Evolutionary conservation across 2,113 vertebrate species (phyloP).

Genomic region (Toxostoma redivivum): DNA sequence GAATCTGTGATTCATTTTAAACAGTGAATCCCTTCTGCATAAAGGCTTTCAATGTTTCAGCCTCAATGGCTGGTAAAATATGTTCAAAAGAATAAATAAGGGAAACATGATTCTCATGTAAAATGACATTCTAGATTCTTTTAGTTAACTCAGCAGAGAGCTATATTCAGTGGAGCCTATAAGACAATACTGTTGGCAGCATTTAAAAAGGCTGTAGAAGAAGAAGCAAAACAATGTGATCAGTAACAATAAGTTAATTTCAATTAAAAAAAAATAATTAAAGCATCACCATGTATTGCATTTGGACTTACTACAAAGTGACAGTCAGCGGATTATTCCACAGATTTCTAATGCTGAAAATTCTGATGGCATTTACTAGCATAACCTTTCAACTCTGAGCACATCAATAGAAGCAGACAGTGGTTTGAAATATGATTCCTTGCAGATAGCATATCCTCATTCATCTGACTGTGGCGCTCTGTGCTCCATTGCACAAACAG

Average conservation of each 20-base stretch:
- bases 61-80: conserved; percentile 63
- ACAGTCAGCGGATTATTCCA: conserved; percentile 71
- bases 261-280: conserved; percentile 49
- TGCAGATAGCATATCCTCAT: conserved; percentile 83
- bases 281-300: conserved; percentile 18
- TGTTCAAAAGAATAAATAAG: conserved; percentile 69
- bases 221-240: conserved; percentile 43
- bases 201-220: conserved; percentile 12
- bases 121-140: conserved; percentile 38
- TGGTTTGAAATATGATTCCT: conserved; percentile 86
- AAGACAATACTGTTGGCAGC: conserved; percentile 29
- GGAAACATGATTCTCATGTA: conserved; percentile 51
- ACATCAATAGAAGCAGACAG: conserved; percentile 83
- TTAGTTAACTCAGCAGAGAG: conserved; percentile 45
- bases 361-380: conserved; percentile 82
- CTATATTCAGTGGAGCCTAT: conserved; percentile 21
- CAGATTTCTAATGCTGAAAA: conserved; percentile 77
- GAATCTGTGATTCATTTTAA: conserved; percentile 44
- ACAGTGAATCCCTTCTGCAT: conserved; percentile 37
- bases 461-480: conserved; percentile 79
- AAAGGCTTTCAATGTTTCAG: conserved; percentile 61
- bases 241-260: conserved; percentile 68
- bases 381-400: conserved; percentile 84
- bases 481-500: conserved; percentile 80
- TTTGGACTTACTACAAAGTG: conserved; percentile 68